These are phyloP conservation scores for Holothuria leucospilota DNA, from an alignment of 53 echinoderm and acorn worm genomes.

Conservation along the genomic window DNA sequence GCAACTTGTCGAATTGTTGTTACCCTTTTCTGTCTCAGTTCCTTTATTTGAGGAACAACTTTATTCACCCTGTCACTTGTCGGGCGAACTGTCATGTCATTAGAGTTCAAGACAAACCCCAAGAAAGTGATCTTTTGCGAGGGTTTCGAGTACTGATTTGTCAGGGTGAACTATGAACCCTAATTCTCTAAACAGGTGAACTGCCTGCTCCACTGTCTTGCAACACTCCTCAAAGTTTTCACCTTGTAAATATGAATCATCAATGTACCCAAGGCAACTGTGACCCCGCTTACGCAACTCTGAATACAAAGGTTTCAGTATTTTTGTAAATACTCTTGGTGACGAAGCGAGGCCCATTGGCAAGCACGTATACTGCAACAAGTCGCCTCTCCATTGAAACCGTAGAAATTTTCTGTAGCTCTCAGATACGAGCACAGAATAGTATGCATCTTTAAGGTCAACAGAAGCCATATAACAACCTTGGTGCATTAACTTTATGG, in stretches of 20 bases:
- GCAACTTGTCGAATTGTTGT: neutral
- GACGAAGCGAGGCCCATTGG: slow-evolving; percentile 64
- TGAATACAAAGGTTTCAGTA: slow-evolving; percentile 57
- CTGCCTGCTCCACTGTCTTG: slow-evolving; percentile 8
- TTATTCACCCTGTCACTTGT: neutral
- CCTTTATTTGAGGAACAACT: neutral
- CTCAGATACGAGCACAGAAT: slow-evolving; percentile 52
- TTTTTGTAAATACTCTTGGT: slow-evolving; percentile 59
- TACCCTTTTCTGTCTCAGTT: neutral
- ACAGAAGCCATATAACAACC: slow-evolving; percentile 64
- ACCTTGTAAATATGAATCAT: slow-evolving; percentile 52
- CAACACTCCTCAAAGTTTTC: slow-evolving; percentile 32
- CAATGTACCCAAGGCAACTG: slow-evolving; percentile 48
- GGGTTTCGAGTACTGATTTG: slow-evolving; percentile 48
- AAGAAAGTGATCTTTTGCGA: slow-evolving; percentile 31
- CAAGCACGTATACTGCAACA: too few relatives aligned
- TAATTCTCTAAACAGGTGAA: neutral
- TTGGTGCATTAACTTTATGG: slow-evolving; percentile 41
- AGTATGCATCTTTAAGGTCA: slow-evolving; percentile 66
- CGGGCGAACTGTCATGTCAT: neutral
- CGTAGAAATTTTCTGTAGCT: slow-evolving; percentile 25
- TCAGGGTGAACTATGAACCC: slow-evolving; percentile 47
- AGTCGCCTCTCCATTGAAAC: slow-evolving; percentile 55
- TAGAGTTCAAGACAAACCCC: slow-evolving; percentile 47
- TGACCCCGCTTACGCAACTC: slow-evolving; percentile 27